These are phyloP conservation scores for Cosmia pyralina DNA, from an alignment of 2,888 invertebrate species.

Conservation along the genomic window DNA sequence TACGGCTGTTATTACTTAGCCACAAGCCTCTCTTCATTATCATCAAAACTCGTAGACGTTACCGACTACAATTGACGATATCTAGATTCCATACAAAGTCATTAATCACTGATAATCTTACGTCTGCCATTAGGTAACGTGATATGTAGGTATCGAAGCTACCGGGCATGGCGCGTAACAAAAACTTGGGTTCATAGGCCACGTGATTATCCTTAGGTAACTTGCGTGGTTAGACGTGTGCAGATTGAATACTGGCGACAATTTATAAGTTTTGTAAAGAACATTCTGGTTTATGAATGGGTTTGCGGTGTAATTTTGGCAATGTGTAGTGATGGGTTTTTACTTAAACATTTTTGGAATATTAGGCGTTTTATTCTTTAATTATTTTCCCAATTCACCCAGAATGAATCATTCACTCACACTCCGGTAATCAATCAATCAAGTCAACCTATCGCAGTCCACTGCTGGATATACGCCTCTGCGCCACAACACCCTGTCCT, in stretches of 20 bases:
- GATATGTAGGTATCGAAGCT: slow-evolving; percentile 60
- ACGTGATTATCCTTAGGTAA: slow-evolving; percentile 74
- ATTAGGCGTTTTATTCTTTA: background rate
- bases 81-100: slow-evolving; percentile 53
- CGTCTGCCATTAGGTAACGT: slow-evolving; percentile 60
- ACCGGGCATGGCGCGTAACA: slow-evolving; percentile 63
- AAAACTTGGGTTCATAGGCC: slow-evolving; percentile 76
- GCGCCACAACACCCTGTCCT: background rate
- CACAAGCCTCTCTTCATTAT: too few relatives aligned
- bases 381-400: background rate
- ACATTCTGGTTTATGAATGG: background rate
- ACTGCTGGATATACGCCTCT: background rate
- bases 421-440: too few relatives aligned
- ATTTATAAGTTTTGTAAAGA: background rate
- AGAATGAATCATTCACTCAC: background rate
- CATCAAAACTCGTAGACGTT: background rate
- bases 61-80: slow-evolving; percentile 27
- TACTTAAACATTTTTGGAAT: background rate
- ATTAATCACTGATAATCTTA: slow-evolving; percentile 67
- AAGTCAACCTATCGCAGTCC: too few relatives aligned
- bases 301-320: background rate
- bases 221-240: slow-evolving; percentile 52
- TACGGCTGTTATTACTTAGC: too few relatives aligned
- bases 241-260: slow-evolving; percentile 8
- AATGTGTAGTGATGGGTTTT: background rate